These are phyloP conservation scores for Microtus montanus DNA, from an alignment of 2,113 vertebrate genomes.

Conservation along the genomic window DNA sequence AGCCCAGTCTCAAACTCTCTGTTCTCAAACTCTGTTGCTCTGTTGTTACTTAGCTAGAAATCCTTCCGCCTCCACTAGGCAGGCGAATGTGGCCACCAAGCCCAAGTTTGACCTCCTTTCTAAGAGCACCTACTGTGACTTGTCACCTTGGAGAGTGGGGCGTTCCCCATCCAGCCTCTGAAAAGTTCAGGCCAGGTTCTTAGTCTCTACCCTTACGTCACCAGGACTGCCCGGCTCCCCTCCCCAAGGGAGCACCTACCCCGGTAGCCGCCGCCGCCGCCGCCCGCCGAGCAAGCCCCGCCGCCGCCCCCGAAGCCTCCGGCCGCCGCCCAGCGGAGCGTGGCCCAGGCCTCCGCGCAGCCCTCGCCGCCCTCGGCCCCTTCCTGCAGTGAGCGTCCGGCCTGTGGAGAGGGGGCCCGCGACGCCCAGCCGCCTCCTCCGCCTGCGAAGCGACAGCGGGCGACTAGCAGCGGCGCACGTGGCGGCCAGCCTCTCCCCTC, in stretches of 20 bases:
- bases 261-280: conserved; percentile 92
- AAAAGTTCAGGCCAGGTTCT: neutral
- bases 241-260: conserved; percentile 81
- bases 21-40: neutral
- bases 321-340: conserved; percentile 90
- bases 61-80: neutral
- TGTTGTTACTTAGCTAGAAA: neutral
- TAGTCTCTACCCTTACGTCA: neutral
- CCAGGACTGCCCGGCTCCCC: neutral
- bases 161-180: neutral
- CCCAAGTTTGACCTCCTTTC: neutral
- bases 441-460: conserved; percentile 77
- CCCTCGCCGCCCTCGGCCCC: conserved; percentile 90
- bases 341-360: conserved; percentile 88
- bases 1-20: neutral
- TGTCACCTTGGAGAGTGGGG: neutral
- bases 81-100: neutral
- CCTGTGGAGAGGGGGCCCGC: conserved; percentile 81
- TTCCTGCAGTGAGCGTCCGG: conserved; percentile 89
- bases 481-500: neutral
- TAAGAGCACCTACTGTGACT: neutral
- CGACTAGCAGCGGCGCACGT: neutral
- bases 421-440: conserved; percentile 91
- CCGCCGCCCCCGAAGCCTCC: conserved; percentile 94
- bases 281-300: conserved; percentile 92